Evolutionary conservation across 2,113 vertebrate species (phyloP), one percentile per base, ranked within the genome.

Genomic region (Hylia prasina): DNA sequence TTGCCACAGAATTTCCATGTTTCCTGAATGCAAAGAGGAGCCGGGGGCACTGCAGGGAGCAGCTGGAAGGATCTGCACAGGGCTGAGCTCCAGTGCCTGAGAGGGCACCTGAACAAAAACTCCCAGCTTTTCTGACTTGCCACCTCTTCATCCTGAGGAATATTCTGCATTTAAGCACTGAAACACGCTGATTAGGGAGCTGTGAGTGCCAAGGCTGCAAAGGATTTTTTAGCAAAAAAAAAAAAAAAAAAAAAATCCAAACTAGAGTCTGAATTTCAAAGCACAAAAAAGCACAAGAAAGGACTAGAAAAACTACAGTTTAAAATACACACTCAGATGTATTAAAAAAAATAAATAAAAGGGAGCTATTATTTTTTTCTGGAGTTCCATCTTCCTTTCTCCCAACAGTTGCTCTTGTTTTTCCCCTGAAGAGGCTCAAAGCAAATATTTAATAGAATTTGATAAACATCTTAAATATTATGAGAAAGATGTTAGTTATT

Each of bases 401-500:
- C 28, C 37, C 40, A 83, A 31, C 2, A 81, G 18, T 10, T 75
- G 17, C 45, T 63, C 30, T 28, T 68, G 71, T 78, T 92, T 93
- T 89, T 57, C 51, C 21, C 22, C 72, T 51, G 58, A 61, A 73
- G 35, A 86, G 14, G 21, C 40, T 78, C 89, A 90, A 81, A 94
- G 56, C 18, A 68, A 31, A 48, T 37, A 89, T 70, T 94, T 73
- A 82, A 63, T 39, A 53, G 47, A 93, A 54, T 89, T 71, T 83
- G 17, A 81, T 81, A 93, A 89, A 71, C 70, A 83, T 44, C 82
- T 80, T 60, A 27, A 77, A 73, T 45, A 93, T 61, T n/a, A 82
- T 24, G 40, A 96, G 63, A 66, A 95, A 78, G 73, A 92, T 25
- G 2, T 68, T 80, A 93, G 79, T 91, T 89, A 94, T 69, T 96